These are phyloP conservation scores for Paraescarpia echinospica DNA, from an alignment of 1,140 invertebrate species.

Conservation along the genomic window DNA sequence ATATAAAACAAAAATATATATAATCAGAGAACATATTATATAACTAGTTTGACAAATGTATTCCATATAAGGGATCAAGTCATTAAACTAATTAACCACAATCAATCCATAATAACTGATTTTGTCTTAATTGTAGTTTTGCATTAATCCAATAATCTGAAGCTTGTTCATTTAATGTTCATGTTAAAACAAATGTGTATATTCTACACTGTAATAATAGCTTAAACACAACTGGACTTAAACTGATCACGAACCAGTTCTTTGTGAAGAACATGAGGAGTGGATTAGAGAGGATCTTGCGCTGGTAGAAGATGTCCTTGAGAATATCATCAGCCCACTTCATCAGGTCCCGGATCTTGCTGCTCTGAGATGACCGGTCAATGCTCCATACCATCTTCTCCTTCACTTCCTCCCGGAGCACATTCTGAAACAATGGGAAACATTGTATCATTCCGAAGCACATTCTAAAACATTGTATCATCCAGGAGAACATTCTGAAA, in stretches of 20 bases:
- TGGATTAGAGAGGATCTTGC: conserved; percentile 31
- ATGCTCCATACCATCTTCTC: conserved; percentile 33
- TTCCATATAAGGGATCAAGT: background rate
- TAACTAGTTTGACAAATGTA: background rate
- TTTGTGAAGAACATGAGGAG: conserved; percentile 30
- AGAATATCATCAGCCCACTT: conserved; percentile 33
- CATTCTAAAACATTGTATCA: background rate
- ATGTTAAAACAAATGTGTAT: background rate
- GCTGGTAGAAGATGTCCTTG: conserved; percentile 32
- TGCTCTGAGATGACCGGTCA: conserved; percentile 33
- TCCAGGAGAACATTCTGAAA: background rate
- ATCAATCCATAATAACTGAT: background rate
- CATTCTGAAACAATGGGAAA: conserved; percentile 28
- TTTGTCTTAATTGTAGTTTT: background rate
- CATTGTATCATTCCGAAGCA: background rate
- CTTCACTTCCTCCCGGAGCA: conserved; percentile 33
- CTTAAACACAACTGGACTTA: too few species aligned
- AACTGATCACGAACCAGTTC: conserved; percentile 24
- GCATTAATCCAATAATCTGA: background rate
- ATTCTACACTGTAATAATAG: background rate
- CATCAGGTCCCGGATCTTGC: conserved; percentile 34
- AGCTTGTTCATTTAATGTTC: background rate
- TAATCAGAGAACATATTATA: too few species aligned
- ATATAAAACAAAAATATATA: too few species aligned
- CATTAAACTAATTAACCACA: background rate